Evolutionary conservation across 2,888 invertebrate genomes (phyloP).

Genomic region (Ditylenchus weischeri): DNA sequence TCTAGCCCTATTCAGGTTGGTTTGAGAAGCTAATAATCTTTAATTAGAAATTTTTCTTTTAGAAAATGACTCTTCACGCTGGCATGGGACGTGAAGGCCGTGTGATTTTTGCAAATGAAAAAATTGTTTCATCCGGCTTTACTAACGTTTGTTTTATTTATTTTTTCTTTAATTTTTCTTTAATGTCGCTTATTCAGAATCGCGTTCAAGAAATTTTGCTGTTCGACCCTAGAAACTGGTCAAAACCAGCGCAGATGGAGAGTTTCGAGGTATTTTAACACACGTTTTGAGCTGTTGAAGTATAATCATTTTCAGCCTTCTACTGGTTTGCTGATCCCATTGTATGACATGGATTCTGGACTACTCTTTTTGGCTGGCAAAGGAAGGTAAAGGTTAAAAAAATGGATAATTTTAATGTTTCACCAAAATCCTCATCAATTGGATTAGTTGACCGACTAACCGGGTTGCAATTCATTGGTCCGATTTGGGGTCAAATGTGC

Average conservation of each 20-base stretch:
- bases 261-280: neutral
- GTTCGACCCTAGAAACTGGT: conserved; percentile 79
- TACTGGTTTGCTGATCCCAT: conserved; percentile 76
- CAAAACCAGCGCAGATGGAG: conserved; percentile 66
- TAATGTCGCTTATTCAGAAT: conserved; percentile 62
- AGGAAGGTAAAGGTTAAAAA: conserved; percentile 69
- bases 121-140: conserved; percentile 83
- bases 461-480: too few species aligned
- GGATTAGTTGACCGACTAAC: too few species aligned
- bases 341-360: conserved; percentile 86
- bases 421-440: too few species aligned
- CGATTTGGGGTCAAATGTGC: too few species aligned
- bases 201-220: conserved; percentile 82
- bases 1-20: conserved; percentile 44
- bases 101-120: conserved; percentile 81
- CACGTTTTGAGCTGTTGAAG: too few species aligned
- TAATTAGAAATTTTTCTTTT: neutral
- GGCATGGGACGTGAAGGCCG: conserved; percentile 61
- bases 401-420: too few species aligned
- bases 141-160: conserved; percentile 66
- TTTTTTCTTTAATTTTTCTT: neutral
- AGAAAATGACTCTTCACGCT: conserved; percentile 37
- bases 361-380: conserved; percentile 90
- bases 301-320: conserved; percentile 3
- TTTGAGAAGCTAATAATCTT: neutral